Evolutionary conservation across 2,888 invertebrate genomes (phyloP).

Genomic region (Nomada lathburiana): DNA sequence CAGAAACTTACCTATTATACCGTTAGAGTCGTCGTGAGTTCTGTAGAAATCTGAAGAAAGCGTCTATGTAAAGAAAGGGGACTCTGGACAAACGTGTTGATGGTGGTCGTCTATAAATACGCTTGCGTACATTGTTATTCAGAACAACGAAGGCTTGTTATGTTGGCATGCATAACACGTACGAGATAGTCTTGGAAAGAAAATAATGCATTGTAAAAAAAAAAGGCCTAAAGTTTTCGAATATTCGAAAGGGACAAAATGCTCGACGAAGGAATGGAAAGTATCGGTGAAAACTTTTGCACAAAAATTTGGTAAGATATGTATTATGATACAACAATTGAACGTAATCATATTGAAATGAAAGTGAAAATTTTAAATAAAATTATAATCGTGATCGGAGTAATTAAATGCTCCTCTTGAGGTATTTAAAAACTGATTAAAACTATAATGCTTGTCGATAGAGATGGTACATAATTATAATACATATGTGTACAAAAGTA

Average conservation of each 20-base stretch:
- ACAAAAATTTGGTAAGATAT: neutral
- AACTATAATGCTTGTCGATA: neutral
- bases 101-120: constrained; percentile 60
- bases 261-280: neutral
- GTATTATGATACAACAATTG: neutral
- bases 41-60: constrained; percentile 37
- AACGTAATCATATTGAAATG: too few species aligned
- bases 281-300: neutral
- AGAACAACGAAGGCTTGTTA: constrained; percentile 56
- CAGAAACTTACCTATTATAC: constrained; percentile 31
- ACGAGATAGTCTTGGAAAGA: constrained; percentile 43
- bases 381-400: neutral
- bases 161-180: constrained; percentile 65
- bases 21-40: constrained; percentile 46
- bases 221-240: constrained; percentile 19
- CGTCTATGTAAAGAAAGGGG: constrained; percentile 44
- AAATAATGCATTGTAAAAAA: constrained; percentile 23
- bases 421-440: neutral
- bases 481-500: neutral
- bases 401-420: neutral
- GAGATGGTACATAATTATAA: neutral
- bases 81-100: constrained; percentile 39
- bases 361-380: neutral
- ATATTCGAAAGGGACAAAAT: constrained; percentile 7
- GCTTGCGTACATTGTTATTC: constrained; percentile 65